A percentile compares a stretch with the other conserved stretches of the same genome.
phyloP scores from a whole-genome alignment of 2,888 invertebrate genomes.

The Polydrusus cervinus region DNA sequence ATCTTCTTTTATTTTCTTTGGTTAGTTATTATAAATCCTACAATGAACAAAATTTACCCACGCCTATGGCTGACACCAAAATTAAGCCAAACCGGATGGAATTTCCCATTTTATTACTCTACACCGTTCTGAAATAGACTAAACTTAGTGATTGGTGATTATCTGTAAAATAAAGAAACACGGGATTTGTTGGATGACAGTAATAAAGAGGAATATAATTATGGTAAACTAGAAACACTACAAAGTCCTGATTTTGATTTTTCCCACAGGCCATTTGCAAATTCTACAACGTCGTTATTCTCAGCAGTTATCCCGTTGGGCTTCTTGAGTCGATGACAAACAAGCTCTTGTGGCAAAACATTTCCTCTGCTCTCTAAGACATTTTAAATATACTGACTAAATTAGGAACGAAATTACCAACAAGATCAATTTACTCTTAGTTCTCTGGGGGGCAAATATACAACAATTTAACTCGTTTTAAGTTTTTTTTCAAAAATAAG shows the following conservation, averaged over 20 bases:
- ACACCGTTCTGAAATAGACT: too few relatives aligned
- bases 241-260: conserved; percentile 1
- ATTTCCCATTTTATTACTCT: too few relatives aligned
- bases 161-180: too few relatives aligned
- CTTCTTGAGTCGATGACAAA: conserved; percentile 19
- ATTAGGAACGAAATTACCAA: neutral
- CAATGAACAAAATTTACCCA: too few relatives aligned
- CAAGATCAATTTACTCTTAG: neutral
- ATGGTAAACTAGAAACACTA: conserved; percentile 9
- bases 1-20: too few relatives aligned
- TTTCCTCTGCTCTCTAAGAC: neutral
- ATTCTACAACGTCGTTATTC: conserved; percentile 14
- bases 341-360: neutral
- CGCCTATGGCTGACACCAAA: too few relatives aligned
- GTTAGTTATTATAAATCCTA: too few relatives aligned
- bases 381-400: conserved; percentile 3
- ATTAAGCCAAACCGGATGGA: too few relatives aligned
- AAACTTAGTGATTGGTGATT: too few relatives aligned
- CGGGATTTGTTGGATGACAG: too few relatives aligned
- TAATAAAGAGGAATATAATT: neutral
- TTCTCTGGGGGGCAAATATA: neutral
- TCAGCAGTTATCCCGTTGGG: conserved; percentile 4
- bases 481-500: too few relatives aligned
- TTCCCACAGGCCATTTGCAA: conserved; percentile 15
- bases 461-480: neutral